A percentile compares a stretch with the other conserved stretches of the same genome.
Conservation (phyloP, 1,140 invertebrate genomes). For the Meloidogyne floridensis region DNA sequence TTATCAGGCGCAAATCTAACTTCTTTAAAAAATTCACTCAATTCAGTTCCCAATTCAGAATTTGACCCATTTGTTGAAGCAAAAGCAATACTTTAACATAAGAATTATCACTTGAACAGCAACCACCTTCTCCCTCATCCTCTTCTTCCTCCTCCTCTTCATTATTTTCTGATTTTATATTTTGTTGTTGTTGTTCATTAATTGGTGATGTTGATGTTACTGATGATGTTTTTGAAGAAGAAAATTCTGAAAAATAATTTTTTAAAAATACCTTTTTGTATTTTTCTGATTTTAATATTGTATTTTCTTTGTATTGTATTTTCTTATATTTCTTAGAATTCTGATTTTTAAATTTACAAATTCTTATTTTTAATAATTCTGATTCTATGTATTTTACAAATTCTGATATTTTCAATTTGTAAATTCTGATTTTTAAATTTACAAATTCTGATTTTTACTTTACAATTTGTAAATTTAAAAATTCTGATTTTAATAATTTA, state of each 20-base stretch:
- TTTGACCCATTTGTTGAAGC: constrained; percentile 15
- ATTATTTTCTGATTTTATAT: background rate
- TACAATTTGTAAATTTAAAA: no score
- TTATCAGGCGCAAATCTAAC: constrained; percentile 35
- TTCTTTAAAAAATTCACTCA: constrained; percentile 50
- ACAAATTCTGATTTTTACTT: no score
- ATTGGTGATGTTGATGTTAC: background rate
- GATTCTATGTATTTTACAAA: no score
- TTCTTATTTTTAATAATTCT: no score
- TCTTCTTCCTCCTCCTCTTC: constrained; percentile 2
- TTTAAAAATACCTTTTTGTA: background rate
- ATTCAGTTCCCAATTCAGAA: constrained; percentile 38
- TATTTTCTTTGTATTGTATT: background rate
- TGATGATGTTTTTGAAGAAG: background rate
- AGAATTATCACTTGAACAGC: constrained; percentile 42
- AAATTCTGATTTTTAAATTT: constrained; percentile 7
- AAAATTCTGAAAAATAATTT: background rate
- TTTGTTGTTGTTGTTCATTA: background rate
- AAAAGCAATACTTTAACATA: constrained; percentile 50
- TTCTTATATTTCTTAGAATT: background rate
- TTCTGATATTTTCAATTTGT: no score
- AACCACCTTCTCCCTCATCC: constrained; percentile 32
- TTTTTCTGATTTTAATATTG: background rate
- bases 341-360: background rate
- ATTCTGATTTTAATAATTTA: no score